Evolutionary conservation across 1,140 invertebrate species (phyloP), one percentile per base, ranked within the genome.

Genomic region (Chionoecetes opilio): DNA sequence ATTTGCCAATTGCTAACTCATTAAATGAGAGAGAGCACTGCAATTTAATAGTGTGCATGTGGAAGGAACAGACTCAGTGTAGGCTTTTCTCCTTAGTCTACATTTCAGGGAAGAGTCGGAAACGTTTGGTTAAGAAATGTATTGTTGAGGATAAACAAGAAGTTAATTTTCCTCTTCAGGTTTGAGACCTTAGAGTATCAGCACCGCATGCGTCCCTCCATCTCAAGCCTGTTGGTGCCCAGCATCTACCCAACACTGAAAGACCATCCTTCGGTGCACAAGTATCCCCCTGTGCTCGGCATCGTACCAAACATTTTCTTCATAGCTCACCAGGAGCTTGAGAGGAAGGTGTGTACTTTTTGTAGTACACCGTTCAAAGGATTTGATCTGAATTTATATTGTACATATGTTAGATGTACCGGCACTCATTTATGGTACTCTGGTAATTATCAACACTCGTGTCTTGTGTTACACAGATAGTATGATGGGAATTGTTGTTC

Each of bases 141-240:
- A n/a, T n/a, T n/a, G n/a, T n/a, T n/a, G n/a, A n/a, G n/a, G n/a
- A n/a, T n/a, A n/a, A n/a, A n/a, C n/a, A n/a, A n/a, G n/a, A 85
- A 85, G 32, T 85, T 26, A 8, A 8, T 26, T 8, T 85, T 26
- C 32, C 91, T 92, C 31, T 3, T 21, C 53, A 94, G 93, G 35
- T 96, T 93, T 82, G 82, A 53, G 34, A 86, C 88, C 9, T 82
- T 96, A 31, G 86, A 94, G 29, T 91, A 82, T 29, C 96, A 96
- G 34, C 96, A 96, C 75, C 87, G 96, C 11, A 96, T 96, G 96
- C 31, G 96, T 29, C 96, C 96, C 21, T 75, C 46, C 11, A 94
- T 96, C 41, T 87, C 96, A 2, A 9, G 6, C 2, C 82, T 96
- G 38, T 37, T 96, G 21, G 92, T 93, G 6, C 95, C 96, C 0